Percentiles rank a stretch among this genome's conserved stretches.
Conservation (phyloP, 2,888 invertebrate genomes). For the Polydesmus complanatus region DNA sequence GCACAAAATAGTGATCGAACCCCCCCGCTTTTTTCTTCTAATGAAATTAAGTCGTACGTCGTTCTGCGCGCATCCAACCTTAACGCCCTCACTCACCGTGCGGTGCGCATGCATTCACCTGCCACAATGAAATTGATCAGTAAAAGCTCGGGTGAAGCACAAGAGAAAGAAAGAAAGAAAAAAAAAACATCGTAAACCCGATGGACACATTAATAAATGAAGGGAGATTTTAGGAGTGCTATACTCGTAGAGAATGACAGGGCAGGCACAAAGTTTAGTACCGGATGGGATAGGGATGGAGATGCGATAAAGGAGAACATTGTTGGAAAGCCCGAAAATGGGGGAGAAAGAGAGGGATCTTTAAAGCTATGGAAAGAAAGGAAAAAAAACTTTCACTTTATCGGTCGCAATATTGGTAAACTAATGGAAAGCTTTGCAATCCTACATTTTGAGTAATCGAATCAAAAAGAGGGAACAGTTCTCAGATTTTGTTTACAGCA, state of each 20-base stretch:
- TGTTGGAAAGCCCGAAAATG: too few species aligned
- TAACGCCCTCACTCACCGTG: neutral
- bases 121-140: slow-evolving; percentile 14
- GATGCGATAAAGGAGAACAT: too few species aligned
- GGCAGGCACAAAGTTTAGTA: neutral
- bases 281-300: neutral
- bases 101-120: slow-evolving; percentile 6
- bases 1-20: slow-evolving; percentile 15
- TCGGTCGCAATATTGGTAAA: neutral
- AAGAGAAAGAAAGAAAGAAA: too few species aligned
- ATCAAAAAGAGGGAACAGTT: neutral
- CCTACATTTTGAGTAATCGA: neutral
- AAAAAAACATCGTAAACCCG: neutral
- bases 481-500: too few species aligned
- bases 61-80: neutral
- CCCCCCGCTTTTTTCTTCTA: slow-evolving; percentile 1
- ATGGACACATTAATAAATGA: neutral
- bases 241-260: neutral
- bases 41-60: slow-evolving; percentile 9
- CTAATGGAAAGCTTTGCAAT: neutral
- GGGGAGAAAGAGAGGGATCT: neutral
- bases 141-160: neutral
- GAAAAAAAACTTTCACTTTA: neutral
- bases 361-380: too few species aligned
- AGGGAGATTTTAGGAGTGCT: too few species aligned